phyloP scores from a whole-genome alignment of 2,113 vertebrate genomes.

The Orthonyx spaldingii region DNA sequence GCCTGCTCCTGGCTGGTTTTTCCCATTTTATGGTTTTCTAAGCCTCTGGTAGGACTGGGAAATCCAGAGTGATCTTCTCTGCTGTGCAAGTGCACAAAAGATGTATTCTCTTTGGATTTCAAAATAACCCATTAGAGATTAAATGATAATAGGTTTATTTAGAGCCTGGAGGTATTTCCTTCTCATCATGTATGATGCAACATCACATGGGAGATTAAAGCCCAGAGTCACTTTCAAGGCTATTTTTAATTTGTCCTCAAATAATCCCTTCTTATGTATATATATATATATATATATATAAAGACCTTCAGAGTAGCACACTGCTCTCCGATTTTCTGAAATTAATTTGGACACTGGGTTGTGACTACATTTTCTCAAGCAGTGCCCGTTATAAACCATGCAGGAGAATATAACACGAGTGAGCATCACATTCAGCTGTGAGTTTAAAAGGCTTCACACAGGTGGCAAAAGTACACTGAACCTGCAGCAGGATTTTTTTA shows the following conservation, averaged over 20 bases:
- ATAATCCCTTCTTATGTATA: background rate
- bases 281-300: background rate
- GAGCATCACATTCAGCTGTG: background rate
- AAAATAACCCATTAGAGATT: constrained; percentile 24
- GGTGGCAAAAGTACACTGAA: background rate
- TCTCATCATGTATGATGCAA: constrained; percentile 24
- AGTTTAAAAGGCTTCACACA: background rate
- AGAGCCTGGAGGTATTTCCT: constrained; percentile 29
- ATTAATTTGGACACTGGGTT: background rate
- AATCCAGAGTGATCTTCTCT: background rate
- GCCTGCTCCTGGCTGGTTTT: background rate
- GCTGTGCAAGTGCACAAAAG: background rate
- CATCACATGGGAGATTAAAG: constrained; percentile 40
- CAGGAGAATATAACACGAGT: background rate
- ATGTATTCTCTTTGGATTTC: background rate
- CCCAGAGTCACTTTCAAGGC: constrained; percentile 21
- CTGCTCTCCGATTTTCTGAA: background rate
- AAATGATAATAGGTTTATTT: constrained; percentile 60
- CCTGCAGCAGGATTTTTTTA: background rate
- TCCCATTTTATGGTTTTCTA: background rate
- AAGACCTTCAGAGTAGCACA: background rate
- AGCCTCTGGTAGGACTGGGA: background rate
- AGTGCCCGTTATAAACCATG: background rate
- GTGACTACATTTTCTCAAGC: background rate
- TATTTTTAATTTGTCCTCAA: constrained; percentile 50